Percentiles rank a stretch among this genome's conserved stretches.
Conservation (phyloP, 2,113 vertebrate genomes). For the Tor tambroides region DNA sequence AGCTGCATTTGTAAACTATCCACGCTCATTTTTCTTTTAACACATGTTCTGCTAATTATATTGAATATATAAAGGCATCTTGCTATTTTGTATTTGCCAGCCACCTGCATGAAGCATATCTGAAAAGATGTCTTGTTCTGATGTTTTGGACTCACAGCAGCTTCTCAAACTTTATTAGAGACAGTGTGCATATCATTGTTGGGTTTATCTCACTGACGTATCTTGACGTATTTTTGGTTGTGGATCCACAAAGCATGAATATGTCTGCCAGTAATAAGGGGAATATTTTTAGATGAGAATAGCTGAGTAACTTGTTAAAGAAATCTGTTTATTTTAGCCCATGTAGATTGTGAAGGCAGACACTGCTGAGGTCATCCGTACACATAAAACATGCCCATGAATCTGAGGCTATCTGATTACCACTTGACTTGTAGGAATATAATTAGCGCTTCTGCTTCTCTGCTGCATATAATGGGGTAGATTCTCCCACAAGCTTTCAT, state of each 20-base stretch:
- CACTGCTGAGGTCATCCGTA: conserved; percentile 9
- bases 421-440: background rate
- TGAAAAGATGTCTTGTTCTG: conserved; percentile 19
- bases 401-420: background rate
- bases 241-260: background rate
- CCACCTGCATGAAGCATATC: conserved; percentile 14
- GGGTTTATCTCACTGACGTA: conserved; percentile 10
- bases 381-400: conserved; percentile 8
- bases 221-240: conserved; percentile 16
- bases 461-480: conserved; percentile 2
- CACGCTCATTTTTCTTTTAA: background rate
- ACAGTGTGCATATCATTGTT: background rate
- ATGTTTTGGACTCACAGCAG: background rate
- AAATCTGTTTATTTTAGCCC: conserved; percentile 5
- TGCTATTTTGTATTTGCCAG: background rate
- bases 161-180: conserved; percentile 8
- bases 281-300: background rate
- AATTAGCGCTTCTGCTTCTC: conserved; percentile 22
- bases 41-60: conserved; percentile 3
- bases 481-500: conserved; percentile 14
- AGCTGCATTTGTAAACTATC: background rate
- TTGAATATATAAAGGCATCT: background rate
- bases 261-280: background rate
- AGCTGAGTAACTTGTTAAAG: background rate
- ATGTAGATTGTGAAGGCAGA: background rate